Percentiles rank a stretch among this genome's conserved stretches.
phyloP scores from a whole-genome alignment of 2,888 invertebrate genomes.

The Sarcophaga variegata region DNA sequence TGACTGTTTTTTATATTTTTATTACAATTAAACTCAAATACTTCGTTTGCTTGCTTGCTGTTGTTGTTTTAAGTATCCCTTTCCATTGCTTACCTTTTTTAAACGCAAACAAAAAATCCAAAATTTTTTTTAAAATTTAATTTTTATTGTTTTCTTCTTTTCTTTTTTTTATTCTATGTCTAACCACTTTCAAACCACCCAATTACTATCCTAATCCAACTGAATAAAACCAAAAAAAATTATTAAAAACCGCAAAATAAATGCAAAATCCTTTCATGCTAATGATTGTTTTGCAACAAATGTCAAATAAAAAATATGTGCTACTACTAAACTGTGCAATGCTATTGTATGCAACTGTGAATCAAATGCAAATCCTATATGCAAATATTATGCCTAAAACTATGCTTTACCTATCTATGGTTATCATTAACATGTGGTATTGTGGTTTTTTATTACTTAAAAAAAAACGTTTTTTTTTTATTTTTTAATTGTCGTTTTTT shows the following conservation, averaged over 20 bases:
- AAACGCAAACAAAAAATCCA: slow-evolving; percentile 17
- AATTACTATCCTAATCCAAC: slow-evolving; percentile 43
- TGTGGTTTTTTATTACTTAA: background rate
- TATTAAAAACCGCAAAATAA: slow-evolving; percentile 15
- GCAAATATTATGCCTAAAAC: background rate
- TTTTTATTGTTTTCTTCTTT: slow-evolving; percentile 68
- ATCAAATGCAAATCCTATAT: slow-evolving; percentile 16
- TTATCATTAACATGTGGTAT: background rate
- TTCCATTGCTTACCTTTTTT: too few relatives aligned
- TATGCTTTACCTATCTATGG: slow-evolving; percentile 21
- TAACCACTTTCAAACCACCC: slow-evolving; percentile 53
- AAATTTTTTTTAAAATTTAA: slow-evolving; percentile 45
- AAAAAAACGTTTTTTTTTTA: too few relatives aligned
- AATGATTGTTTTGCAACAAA: slow-evolving; percentile 8
- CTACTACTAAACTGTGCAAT: slow-evolving; percentile 51
- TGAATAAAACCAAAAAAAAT: slow-evolving; percentile 34
- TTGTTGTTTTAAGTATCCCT: too few relatives aligned
- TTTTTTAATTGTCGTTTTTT: too few relatives aligned
- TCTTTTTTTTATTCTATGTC: slow-evolving; percentile 67
- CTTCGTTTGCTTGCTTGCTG: slow-evolving; percentile 9
- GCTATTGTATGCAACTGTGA: slow-evolving; percentile 37
- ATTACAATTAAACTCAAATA: background rate
- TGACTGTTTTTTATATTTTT: slow-evolving; percentile 15
- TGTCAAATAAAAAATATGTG: slow-evolving; percentile 47
- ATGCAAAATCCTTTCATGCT: slow-evolving; percentile 36